A percentile compares a stretch with the other conserved stretches of the same genome.
Evolutionary conservation across 2,888 invertebrate genomes (phyloP).

Genomic region (Clunio marinus): DNA sequence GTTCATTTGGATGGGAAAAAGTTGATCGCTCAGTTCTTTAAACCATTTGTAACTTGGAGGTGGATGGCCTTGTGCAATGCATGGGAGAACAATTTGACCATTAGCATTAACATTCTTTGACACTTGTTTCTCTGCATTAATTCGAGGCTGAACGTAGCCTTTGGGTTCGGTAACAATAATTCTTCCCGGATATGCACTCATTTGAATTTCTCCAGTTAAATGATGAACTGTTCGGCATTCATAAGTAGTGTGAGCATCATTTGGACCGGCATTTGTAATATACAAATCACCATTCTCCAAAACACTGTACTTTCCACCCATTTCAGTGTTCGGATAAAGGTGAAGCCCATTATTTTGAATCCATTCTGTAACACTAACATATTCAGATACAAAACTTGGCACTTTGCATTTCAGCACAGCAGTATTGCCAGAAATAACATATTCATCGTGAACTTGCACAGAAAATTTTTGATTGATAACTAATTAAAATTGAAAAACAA

Average conservation of each 20-base stretch:
- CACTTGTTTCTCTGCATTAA: conserved; percentile 67
- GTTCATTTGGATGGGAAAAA: conserved; percentile 64
- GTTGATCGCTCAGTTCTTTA: conserved; percentile 67
- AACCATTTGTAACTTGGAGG: conserved; percentile 59
- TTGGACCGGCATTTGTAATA: conserved; percentile 71
- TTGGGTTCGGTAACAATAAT: conserved; percentile 66
- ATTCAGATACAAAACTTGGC: conserved; percentile 81
- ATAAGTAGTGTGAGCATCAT: conserved; percentile 75
- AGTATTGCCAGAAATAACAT: conserved; percentile 86
- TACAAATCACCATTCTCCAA: conserved; percentile 78
- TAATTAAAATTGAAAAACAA: no score
- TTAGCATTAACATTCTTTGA: conserved; percentile 64
- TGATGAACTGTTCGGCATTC: conserved; percentile 77
- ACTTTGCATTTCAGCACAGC: conserved; percentile 86
- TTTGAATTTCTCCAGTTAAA: conserved; percentile 66
- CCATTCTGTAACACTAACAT: conserved; percentile 87
- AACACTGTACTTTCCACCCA: conserved; percentile 72
- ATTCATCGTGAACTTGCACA: conserved; percentile 85
- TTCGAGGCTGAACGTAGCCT: conserved; percentile 68
- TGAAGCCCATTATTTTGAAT: conserved; percentile 75
- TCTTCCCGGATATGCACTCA: conserved; percentile 66
- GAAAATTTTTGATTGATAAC: conserved; percentile 82
- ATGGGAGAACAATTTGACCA: conserved; percentile 69
- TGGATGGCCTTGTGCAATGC: conserved; percentile 77
- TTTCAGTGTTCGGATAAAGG: conserved; percentile 71